phyloP scores from a whole-genome alignment of 2,113 vertebrate genomes.

The Ursus arctos region DNA sequence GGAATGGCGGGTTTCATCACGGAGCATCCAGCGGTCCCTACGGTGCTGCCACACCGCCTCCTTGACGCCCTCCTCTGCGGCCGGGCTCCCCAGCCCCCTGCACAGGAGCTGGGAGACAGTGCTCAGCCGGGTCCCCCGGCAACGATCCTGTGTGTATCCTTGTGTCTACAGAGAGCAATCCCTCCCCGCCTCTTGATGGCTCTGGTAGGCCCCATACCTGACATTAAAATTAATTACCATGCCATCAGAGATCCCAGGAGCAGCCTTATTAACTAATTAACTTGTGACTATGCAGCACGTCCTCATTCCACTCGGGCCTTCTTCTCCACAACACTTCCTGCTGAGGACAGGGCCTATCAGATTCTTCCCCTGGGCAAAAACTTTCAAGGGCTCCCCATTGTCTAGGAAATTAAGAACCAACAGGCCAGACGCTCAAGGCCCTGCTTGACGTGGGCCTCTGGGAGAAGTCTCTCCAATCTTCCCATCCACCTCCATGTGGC shows the following conservation, averaged over 20 bases:
- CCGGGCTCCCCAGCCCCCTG: not conserved
- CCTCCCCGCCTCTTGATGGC: not conserved
- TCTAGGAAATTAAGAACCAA: not conserved
- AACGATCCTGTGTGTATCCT: not conserved
- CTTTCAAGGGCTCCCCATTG: not conserved
- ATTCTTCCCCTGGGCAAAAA: not conserved
- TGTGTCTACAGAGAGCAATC: not conserved
- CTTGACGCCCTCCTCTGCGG: not conserved
- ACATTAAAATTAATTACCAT: slow-evolving; percentile 72
- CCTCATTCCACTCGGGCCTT: not conserved
- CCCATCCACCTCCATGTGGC: fast-evolving
- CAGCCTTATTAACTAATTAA: slow-evolving; percentile 74
- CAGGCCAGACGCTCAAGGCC: not conserved
- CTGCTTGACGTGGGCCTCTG: fast-evolving
- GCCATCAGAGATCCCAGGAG: slow-evolving; percentile 48
- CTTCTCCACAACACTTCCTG: not conserved
- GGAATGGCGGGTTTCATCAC: not conserved
- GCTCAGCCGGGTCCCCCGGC: fast-evolving
- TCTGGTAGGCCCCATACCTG: slow-evolving; percentile 7
- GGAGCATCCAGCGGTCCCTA: not conserved
- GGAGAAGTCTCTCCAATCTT: not conserved
- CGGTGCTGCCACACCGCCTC: not conserved
- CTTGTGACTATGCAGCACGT: not conserved
- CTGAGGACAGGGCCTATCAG: not conserved
- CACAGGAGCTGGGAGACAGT: fast-evolving